These are phyloP conservation scores for Allobates femoralis DNA, from an alignment of 2,797 vertebrate species.

Conservation along the genomic window DNA sequence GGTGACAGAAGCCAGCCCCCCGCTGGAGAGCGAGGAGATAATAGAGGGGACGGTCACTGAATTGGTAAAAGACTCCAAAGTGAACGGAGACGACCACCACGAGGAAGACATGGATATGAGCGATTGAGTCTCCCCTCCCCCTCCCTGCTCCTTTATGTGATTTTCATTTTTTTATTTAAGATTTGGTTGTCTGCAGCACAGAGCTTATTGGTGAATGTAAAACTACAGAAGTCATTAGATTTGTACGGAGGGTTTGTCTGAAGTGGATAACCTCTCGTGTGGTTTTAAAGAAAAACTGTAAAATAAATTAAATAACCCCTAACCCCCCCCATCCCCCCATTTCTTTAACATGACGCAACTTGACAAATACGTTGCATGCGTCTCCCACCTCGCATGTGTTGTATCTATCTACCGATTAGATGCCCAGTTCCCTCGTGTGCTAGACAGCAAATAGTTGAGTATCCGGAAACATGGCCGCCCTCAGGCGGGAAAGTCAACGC, in stretches of 20 bases:
- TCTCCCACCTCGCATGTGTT: slow-evolving; percentile 75
- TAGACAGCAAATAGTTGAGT: slow-evolving; percentile 73
- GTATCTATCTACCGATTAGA: slow-evolving; percentile 71
- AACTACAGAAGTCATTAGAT: slow-evolving; percentile 31
- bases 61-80: slow-evolving; percentile 84
- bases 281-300: slow-evolving; percentile 57
- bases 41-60: slow-evolving; percentile 78
- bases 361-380: slow-evolving; percentile 73
- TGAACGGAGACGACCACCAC: slow-evolving; percentile 93
- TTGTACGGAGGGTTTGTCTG: slow-evolving; percentile 28
- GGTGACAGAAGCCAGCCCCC: slow-evolving; percentile 78
- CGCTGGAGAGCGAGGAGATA: slow-evolving; percentile 78
- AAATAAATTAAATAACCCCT: slow-evolving; percentile 2
- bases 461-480: slow-evolving; percentile 69
- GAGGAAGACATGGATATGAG: slow-evolving; percentile 99
- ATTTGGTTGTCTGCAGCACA: slow-evolving; percentile 76
- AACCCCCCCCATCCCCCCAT: slow-evolving; percentile 13
- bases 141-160: slow-evolving; percentile 74
- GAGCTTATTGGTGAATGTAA: slow-evolving; percentile 68
- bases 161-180: slow-evolving; percentile 72
- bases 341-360: slow-evolving; percentile 70
- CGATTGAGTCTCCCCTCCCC: slow-evolving; percentile 78
- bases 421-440: slow-evolving; percentile 71
- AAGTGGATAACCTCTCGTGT: slow-evolving; percentile 46
- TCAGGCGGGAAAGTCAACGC: slow-evolving; percentile 66